Evolutionary conservation across 2,113 vertebrate species (phyloP).

Genomic region (Felis chaus): DNA sequence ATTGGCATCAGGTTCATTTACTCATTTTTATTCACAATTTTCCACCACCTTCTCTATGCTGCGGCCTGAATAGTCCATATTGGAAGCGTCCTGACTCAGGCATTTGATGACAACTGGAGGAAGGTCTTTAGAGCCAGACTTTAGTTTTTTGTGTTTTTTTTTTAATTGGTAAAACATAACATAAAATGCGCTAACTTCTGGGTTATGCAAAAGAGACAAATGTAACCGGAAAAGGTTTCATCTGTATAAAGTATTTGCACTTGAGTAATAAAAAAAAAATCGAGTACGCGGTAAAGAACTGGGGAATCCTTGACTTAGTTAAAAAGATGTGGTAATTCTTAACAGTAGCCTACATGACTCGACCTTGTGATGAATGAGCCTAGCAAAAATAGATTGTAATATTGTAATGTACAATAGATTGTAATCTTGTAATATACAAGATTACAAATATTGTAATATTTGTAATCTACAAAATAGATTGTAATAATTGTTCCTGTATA

Average conservation of each 20-base stretch:
- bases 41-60: neutral
- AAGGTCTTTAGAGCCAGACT: neutral
- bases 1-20: neutral
- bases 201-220: neutral
- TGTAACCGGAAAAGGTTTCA: conserved; percentile 4
- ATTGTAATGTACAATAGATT: too few species aligned
- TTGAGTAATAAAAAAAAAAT: neutral
- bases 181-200: neutral
- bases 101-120: neutral
- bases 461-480: neutral
- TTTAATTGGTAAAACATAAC: neutral
- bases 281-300: neutral
- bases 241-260: neutral
- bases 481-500: too few species aligned
- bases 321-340: neutral
- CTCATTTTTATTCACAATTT: neutral
- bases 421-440: too few species aligned
- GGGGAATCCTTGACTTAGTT: neutral
- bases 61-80: neutral
- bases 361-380: neutral
- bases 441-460: too few species aligned
- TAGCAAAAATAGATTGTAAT: neutral
- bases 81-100: neutral
- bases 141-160: neutral
- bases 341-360: neutral